Evolutionary conservation across 30 jellyfish, hydroid and myxozoan genomes (phyloP), one percentile per base, ranked within the genome.

Genomic region (Hydra vulgaris): DNA sequence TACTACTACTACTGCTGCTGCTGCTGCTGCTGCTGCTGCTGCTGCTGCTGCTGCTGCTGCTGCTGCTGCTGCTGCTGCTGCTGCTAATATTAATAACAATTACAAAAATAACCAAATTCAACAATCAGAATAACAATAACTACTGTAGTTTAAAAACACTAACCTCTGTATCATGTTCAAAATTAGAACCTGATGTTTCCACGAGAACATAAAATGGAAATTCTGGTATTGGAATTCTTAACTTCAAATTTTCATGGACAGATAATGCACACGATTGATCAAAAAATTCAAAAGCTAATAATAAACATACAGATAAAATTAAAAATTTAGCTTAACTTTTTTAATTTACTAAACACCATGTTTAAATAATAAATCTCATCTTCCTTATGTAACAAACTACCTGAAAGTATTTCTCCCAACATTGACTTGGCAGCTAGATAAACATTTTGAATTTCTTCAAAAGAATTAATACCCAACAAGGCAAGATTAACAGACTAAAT

Each of bases 341-440:
- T 18, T 27, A 7, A 21, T 12, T 66, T 52, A 24, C 61, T 22
- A 15, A 18, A 52, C 23, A 26, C 27, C 21, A 54, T 4, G 15
- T 17, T 15, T 15, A 53, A 20, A 27, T 16, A 26, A 7, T 56
- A n/a, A n/a, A 56, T 16, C n/a, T n/a, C n/a, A n/a, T n/a, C n/a
- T n/a, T n/a, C n/a, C n/a, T n/a, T n/a, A n/a, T n/a, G n/a, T n/a
- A n/a, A n/a, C n/a, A n/a, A 40, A 40, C 12, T 0, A 92, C 98
- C 98, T 83, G 98, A 92, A 27, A 92, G 81, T n/a, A 92, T 88
- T 81, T 92, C 98, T 5, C 96, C 98, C 17, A 92, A 85, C 94
- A 83, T 83, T 78, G 68, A 52, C 79, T 82, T 92, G 7, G 98
- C 98, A 53, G 70, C 88, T 4, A 86, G 79, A 70, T 83, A 92